These are phyloP conservation scores for Phacellophora camtschatica DNA, from an alignment of 30 jellyfish, hydroid and myxozoan genomes.

Conservation along the genomic window DNA sequence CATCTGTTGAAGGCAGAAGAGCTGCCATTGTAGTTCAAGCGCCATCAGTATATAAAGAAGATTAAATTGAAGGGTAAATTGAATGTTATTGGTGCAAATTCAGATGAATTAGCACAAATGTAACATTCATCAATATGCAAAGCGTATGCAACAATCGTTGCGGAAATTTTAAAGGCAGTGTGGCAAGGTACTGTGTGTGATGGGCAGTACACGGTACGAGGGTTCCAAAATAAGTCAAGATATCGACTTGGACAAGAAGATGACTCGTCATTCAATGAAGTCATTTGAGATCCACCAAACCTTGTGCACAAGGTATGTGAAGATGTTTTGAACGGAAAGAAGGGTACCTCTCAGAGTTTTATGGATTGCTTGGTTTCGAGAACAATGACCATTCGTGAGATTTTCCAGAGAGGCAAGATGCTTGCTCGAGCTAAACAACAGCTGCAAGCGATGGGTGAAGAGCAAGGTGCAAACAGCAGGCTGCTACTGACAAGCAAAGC, in stretches of 20 bases:
- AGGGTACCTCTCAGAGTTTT: not conserved
- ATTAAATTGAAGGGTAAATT: not conserved
- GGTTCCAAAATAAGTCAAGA: not conserved
- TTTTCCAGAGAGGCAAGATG: constrained; percentile 6
- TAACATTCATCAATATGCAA: not conserved
- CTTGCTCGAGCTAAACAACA: constrained; percentile 3
- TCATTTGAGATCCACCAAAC: constrained; percentile 28
- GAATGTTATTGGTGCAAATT: constrained; percentile 13
- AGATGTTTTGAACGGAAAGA: constrained; percentile 12
- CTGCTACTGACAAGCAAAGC: not conserved
- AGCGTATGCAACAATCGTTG: not conserved
- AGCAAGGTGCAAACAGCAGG: not conserved
- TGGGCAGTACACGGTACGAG: not conserved
- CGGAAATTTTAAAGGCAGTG: constrained; percentile 1
- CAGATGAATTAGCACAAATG: constrained; percentile 1
- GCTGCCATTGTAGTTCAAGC: constrained; percentile 17
- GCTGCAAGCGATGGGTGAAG: not conserved
- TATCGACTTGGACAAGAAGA: constrained; percentile 5
- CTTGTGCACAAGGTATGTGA: not conserved
- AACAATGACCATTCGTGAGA: not conserved
- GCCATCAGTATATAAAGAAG: constrained; percentile 1
- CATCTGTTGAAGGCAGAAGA: constrained; percentile 14
- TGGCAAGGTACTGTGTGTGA: constrained; percentile 34
- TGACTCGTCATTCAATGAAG: not conserved
- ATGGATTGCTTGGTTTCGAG: not conserved